These are phyloP conservation scores for Ptiloglossa arizonensis DNA, from an alignment of 1,140 invertebrate genomes.

Conservation along the genomic window DNA sequence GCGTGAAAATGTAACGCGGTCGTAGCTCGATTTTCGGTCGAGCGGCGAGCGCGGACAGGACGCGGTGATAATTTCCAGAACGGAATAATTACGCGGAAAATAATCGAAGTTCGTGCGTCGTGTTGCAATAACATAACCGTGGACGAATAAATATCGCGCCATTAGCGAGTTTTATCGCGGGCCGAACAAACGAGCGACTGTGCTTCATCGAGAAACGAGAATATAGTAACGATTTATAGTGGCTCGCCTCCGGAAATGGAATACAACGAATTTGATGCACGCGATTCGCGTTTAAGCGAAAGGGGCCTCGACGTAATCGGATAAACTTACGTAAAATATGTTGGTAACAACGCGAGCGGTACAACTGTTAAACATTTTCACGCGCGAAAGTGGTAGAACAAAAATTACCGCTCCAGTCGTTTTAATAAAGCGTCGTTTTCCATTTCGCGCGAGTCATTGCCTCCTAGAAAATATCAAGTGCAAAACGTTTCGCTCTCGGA, in stretches of 20 bases:
- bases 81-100: constrained; percentile 26
- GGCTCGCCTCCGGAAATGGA: not conserved
- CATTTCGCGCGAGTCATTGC: not conserved
- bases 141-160: constrained; percentile 35
- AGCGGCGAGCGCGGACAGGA: not conserved
- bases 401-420: not conserved
- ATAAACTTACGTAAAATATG: not conserved
- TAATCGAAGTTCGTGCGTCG: constrained; percentile 20
- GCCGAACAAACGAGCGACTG: not conserved
- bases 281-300: not conserved
- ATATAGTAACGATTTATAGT: constrained; percentile 26
- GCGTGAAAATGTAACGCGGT: not conserved
- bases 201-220: constrained; percentile 8
- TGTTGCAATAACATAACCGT: constrained; percentile 9
- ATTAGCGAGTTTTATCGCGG: constrained; percentile 38
- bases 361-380: not conserved
- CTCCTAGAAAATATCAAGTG: constrained; percentile 9
- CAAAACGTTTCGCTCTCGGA: not conserved
- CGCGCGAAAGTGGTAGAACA: not conserved
- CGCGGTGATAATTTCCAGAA: constrained; percentile 8
- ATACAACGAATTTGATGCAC: not conserved
- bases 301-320: not conserved
- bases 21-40: not conserved
- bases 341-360: not conserved
- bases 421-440: constrained; percentile 28